Conservation (phyloP, 2,113 vertebrate species). For the Triplophysa tibetana region DNA sequence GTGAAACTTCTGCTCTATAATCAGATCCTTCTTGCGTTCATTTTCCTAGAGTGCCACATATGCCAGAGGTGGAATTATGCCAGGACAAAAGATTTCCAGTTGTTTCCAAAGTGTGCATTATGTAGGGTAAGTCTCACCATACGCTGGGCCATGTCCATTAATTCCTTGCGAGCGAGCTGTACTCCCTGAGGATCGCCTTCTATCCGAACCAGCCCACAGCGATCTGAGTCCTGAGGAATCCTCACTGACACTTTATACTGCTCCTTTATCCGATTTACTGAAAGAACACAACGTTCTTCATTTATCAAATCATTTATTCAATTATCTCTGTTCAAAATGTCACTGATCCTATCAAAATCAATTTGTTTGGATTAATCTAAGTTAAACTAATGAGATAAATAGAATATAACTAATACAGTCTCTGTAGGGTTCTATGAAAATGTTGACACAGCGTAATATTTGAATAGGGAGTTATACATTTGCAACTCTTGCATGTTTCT, state of each 20-base stretch:
- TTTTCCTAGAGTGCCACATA: constrained; percentile 70
- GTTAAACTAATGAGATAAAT: not conserved
- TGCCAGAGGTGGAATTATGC: not conserved
- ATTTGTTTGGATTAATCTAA: not conserved
- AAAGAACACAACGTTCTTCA: not conserved
- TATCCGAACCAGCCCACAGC: constrained; percentile 78
- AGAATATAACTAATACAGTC: too few relatives aligned
- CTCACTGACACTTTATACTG: constrained; percentile 80
- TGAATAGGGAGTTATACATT: not conserved
- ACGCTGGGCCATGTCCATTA: constrained; percentile 80
- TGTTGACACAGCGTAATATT: not conserved
- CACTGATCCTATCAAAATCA: not conserved
- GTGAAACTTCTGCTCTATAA: constrained; percentile 81
- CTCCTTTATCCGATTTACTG: constrained; percentile 83
- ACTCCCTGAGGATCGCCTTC: constrained; percentile 83
- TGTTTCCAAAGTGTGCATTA: too few relatives aligned
- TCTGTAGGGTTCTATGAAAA: too few relatives aligned
- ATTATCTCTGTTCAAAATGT: not conserved
- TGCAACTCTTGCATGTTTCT: not conserved
- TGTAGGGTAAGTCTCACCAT: constrained; percentile 71
- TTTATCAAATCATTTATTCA: not conserved
- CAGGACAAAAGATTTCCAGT: not conserved
- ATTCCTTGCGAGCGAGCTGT: constrained; percentile 77
- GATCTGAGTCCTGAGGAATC: constrained; percentile 77
- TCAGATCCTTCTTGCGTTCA: constrained; percentile 81